Conservation (phyloP, 2,113 vertebrate genomes). For the Cyprinodon tularosa region DNA sequence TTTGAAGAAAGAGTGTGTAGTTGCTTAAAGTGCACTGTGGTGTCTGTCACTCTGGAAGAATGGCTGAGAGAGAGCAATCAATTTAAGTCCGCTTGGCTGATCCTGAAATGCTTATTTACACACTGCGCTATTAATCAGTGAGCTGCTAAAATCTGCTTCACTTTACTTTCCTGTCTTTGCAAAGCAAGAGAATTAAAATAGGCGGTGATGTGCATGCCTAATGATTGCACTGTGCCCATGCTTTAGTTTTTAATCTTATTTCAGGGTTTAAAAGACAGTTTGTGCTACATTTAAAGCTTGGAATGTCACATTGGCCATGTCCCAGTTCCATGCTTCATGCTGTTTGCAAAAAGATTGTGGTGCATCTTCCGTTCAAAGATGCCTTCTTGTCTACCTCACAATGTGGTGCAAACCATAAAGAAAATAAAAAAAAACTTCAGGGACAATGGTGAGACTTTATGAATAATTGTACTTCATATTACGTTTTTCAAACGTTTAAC, state of each 20-base stretch:
- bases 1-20: conserved; percentile 57
- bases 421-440: conserved; percentile 4
- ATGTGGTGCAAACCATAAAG: not conserved
- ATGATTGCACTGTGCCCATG: conserved; percentile 5
- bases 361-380: conserved; percentile 1
- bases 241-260: not conserved
- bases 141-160: conserved; percentile 44
- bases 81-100: conserved; percentile 46
- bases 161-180: conserved; percentile 43
- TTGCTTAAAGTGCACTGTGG: conserved; percentile 46
- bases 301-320: not conserved
- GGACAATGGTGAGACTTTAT: not conserved
- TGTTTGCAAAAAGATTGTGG: conserved; percentile 1
- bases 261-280: conserved; percentile 1
- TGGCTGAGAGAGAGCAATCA: conserved; percentile 23
- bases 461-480: too few relatives aligned
- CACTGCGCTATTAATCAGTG: conserved; percentile 37
- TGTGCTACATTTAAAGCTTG: conserved; percentile 11
- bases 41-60: conserved; percentile 49
- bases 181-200: conserved; percentile 29
- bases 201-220: conserved; percentile 5
- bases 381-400: not conserved
- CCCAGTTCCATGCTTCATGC: not conserved
- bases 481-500: too few relatives aligned
- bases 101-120: conserved; percentile 35